These are phyloP conservation scores for Anas flavirostris DNA, from an alignment of 2,797 vertebrate genomes.

Conservation along the genomic window DNA sequence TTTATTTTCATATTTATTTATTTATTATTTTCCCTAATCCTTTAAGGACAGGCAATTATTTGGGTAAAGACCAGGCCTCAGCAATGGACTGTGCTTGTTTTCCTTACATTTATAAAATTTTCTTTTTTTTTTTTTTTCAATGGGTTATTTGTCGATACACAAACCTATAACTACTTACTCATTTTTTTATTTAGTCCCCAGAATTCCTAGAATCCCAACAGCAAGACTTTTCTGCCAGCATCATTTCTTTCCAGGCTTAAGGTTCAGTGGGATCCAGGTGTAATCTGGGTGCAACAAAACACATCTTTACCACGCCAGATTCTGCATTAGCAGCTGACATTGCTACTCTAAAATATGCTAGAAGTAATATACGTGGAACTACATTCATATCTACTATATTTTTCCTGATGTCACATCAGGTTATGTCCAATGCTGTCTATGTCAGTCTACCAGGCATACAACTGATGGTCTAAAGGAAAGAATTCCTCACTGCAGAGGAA, in stretches of 20 bases:
- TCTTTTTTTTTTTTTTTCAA: background rate
- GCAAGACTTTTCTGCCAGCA: background rate
- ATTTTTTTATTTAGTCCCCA: background rate
- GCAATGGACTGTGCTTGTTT: background rate
- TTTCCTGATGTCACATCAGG: background rate
- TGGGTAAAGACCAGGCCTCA: background rate
- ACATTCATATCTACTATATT: background rate
- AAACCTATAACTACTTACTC: background rate
- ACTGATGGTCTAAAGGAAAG: fast-evolving
- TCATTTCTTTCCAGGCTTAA: background rate
- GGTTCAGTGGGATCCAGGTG: background rate
- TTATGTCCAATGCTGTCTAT: background rate
- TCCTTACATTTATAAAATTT: background rate
- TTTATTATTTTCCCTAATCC: background rate
- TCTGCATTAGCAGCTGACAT: background rate
- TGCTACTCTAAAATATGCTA: fast-evolving
- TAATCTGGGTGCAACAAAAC: background rate
- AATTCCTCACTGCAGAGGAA: background rate
- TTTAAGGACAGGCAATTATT: background rate
- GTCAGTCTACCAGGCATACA: background rate
- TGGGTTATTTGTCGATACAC: background rate
- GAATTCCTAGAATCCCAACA: background rate
- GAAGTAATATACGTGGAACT: background rate
- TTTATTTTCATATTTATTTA: background rate
- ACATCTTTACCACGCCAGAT: background rate